Evolutionary conservation across 2,797 vertebrate species (phyloP), one percentile per base, ranked within the genome.

Genomic region (Micrastur ruficollis): DNA sequence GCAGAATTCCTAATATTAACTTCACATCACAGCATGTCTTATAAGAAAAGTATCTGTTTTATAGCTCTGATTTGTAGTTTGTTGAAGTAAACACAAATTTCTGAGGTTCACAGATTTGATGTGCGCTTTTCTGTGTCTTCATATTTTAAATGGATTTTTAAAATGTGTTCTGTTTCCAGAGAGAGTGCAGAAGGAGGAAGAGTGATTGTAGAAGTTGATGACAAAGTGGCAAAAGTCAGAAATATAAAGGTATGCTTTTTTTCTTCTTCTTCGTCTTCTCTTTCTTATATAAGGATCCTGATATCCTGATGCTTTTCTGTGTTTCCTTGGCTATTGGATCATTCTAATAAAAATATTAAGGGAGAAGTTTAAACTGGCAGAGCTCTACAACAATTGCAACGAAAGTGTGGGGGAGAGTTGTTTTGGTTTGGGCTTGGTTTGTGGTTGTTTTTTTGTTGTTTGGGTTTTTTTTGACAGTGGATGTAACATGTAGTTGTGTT

Each of bases 121-220:
- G 4, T 36, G 2, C 11, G 13, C 8, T 4, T 71, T 87, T 71
- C 27, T 53, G 4, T 46, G 56, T 79, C 20, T 68, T 93, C 4
- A 3, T 71, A 29, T 75, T 89, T 76, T 82, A 62, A 86, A 46
- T 49, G 18, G 6, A 23, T 49, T 82, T 88, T 75, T 68, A 84
- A 84, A 62, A 80, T 93, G 95, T 93, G 88, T 53, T 82, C 76
- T 98, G 1, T 92, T 98, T 97, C 67, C 97, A 99, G 99, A 97
- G 99, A 99, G 97, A 98, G 72, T 74, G 96, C 98, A 66, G 99
- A 99, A 92, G 99, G 98, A 96, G 98, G 98, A 97, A 98, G 91
- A 97, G 97, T 99, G 63, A 99, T 99, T 22, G 98, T 99, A 70
- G 98, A 99, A 97, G 98, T 99, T 96, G 99, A 99, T 90, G 98